phyloP scores from a whole-genome alignment of 2,113 vertebrate species.

The Suricata suricatta region DNA sequence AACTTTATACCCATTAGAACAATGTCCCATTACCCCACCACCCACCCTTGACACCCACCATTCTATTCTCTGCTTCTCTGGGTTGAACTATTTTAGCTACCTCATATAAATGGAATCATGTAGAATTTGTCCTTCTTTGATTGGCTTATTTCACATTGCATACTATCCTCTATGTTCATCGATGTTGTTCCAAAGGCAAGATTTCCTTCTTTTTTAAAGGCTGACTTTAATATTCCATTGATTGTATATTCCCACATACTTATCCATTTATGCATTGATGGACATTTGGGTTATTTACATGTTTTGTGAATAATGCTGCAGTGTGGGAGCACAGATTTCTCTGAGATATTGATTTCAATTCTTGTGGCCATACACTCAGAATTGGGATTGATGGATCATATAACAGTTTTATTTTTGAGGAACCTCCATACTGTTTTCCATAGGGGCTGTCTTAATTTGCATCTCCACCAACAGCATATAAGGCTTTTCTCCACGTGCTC shows the following conservation, averaged over 20 bases:
- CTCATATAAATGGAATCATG: not conserved
- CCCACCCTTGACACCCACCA: not conserved
- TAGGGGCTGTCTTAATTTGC: not conserved
- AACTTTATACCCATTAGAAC: not conserved
- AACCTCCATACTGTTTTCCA: not conserved
- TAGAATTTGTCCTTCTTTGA: not conserved
- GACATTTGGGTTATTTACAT: not conserved
- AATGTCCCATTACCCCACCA: not conserved
- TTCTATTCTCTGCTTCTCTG: not conserved
- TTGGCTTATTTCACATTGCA: not conserved
- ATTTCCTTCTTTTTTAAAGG: not conserved
- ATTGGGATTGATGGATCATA: not conserved
- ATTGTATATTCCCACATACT: not conserved
- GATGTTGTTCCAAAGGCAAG: not conserved
- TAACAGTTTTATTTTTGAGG: not conserved
- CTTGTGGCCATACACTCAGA: not conserved
- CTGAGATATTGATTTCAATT: not conserved
- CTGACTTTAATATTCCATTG: not conserved
- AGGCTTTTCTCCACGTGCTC: not conserved
- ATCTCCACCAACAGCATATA: not conserved
- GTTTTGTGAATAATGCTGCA: not conserved
- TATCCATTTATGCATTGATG: not conserved
- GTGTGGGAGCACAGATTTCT: not conserved
- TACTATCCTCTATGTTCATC: not conserved
- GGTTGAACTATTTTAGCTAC: not conserved